Percentiles rank a stretch among this genome's conserved stretches.
Evolutionary conservation across 2,113 vertebrate species (phyloP).

Genomic region (Hemiprocne comata): DNA sequence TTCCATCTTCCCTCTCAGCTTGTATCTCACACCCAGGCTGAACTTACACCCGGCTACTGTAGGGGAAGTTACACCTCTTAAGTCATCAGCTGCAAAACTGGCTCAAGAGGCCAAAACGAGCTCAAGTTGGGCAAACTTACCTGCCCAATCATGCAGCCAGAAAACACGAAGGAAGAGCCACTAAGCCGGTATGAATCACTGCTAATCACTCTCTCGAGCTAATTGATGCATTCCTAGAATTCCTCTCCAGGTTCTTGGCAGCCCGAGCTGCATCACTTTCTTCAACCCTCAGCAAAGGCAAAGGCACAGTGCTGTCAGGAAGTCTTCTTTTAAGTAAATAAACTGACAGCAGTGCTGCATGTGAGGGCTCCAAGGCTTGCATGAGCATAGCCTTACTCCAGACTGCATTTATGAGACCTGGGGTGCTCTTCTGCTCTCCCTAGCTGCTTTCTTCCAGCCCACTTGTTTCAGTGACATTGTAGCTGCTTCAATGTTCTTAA

Average conservation of each 20-base stretch:
- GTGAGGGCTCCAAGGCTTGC: neutral
- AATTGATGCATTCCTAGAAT: slow-evolving; percentile 49
- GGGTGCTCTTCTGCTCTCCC: neutral
- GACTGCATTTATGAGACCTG: neutral
- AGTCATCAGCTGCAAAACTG: neutral
- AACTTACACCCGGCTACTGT: neutral
- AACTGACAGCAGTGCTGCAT: neutral
- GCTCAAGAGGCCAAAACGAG: neutral
- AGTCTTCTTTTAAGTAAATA: neutral
- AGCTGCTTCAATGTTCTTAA: neutral
- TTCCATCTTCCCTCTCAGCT: slow-evolving; percentile 31
- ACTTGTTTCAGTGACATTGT: neutral
- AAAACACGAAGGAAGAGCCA: neutral
- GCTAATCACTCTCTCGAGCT: neutral
- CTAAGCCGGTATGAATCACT: neutral
- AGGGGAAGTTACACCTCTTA: slow-evolving; percentile 19
- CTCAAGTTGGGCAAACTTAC: slow-evolving; percentile 4
- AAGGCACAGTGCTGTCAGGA: neutral
- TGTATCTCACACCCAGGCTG: slow-evolving; percentile 50
- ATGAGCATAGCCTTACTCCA: neutral
- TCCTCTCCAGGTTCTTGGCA: neutral
- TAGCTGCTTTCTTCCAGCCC: neutral
- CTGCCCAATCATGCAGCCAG: neutral
- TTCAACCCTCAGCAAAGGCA: neutral
- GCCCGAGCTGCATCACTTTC: neutral